Percentiles rank a stretch among this genome's conserved stretches.
Evolutionary conservation across 1,140 invertebrate species (phyloP).

Genomic region (Araneus ventricosus): DNA sequence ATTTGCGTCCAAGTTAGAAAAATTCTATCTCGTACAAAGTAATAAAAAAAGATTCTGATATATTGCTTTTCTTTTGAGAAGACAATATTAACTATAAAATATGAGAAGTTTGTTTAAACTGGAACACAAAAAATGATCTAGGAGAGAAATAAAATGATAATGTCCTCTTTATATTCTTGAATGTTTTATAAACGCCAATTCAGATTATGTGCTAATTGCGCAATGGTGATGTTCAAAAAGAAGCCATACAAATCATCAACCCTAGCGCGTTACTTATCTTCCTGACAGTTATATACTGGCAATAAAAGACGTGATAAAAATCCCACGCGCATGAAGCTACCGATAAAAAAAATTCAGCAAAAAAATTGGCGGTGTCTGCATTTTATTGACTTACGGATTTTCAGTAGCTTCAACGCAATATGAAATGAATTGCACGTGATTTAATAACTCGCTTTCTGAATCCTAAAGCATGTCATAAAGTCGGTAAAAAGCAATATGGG

Average conservation of each 20-base stretch:
- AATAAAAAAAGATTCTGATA: no score
- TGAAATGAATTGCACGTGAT: background rate
- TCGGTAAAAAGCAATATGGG: background rate
- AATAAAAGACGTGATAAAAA: background rate
- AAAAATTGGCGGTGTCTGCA: background rate
- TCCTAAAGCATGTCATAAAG: background rate
- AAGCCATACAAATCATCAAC: background rate
- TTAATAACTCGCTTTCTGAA: background rate
- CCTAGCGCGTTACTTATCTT: background rate
- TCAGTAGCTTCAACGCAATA: background rate
- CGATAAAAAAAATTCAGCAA: background rate
- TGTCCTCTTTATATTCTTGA: background rate
- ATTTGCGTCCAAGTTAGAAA: no score
- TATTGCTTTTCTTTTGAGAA: no score
- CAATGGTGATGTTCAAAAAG: background rate
- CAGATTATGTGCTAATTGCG: no score
- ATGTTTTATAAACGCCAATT: no score
- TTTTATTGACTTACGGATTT: background rate
- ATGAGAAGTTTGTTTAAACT: no score
- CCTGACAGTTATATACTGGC: background rate
- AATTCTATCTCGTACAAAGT: no score
- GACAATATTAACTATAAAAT: no score
- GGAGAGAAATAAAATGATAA: background rate
- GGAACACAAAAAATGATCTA: no score
- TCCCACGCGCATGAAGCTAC: background rate